Base-by-base conservation (phyloP, 2,113 vertebrate genomes). In the Rhagologus leucostigma region DNA sequence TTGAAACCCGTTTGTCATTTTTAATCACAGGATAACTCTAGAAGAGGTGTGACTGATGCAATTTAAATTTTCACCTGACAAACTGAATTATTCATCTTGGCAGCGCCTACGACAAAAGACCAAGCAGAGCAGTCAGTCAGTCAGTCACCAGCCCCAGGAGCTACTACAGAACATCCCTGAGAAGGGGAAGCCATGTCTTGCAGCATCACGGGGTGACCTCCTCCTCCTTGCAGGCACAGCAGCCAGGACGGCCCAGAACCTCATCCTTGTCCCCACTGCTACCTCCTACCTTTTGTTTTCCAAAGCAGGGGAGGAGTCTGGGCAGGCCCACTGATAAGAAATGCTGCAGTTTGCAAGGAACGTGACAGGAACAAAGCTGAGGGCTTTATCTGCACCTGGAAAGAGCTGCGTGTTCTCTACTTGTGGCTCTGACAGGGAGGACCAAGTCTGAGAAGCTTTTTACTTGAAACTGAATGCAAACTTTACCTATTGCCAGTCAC, bases 11-110 rank as follows among this genome's bases (percentile, higher is more conserved):
- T 84, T 90, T 95, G 94, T 84, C 93, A 90, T 42, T 85, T 89
- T 90, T 93, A 97, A 96, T 95, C 89, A 91, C 63, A 95, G 91
- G 78, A 62, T 96, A 87, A 65, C 75, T 95, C 50, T 17, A 46
- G 55, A 83, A 90, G 89, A 79, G 78, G 81, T 65, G 87, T 83
- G 84, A 83, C 83, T 89, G 92, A 81, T 50, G 62, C n/a, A 78
- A 90, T 86, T 84, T 73, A 89, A 91, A 88, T 96, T 91, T 80
- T 83, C 90, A 87, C 87, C 85, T 91, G 87, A 94, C 95, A 96
- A 89, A 76, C 1, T 79, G 65, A 65, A 94, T 94, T 85, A 79
- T 83, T 80, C 79, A 90, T 91, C 75, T 87, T 62, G 1, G 2
- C 0, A 0, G 49, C 0, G 1, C 80, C 82, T 87, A 80, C 11